Evolutionary conservation across 2,797 vertebrate genomes (phyloP), one percentile per base, ranked within the genome.

Genomic region (Karalla daura): DNA sequence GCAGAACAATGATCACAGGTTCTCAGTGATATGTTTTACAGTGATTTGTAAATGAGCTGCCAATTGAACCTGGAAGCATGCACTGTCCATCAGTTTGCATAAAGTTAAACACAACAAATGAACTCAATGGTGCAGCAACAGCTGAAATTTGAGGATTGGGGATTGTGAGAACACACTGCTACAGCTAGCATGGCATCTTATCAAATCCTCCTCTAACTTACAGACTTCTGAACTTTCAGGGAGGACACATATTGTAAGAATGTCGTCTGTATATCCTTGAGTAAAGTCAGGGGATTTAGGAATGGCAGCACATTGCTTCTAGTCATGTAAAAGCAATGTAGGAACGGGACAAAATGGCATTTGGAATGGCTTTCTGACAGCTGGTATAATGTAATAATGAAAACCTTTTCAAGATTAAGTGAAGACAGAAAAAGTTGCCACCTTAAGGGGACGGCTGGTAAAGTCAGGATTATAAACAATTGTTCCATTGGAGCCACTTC

Each of bases 401-500:
- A 64, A 80, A 78, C 65, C 24, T 47, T 76, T 37, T 77, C 15
- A 5, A n/a, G 35, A 53, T 63, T 56, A 64, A 81, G 49, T 70
- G 46, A 45, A 70, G 78, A 78, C 62, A 78, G 76, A 25, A 80
- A 63, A 81, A 43, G 27, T 20, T 70, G 54, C 39, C 27, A 25
- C 64, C 56, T 80, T 32, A 23, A 15, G 33, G 73, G 44, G 70
- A 78, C 74, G 56, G 75, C 67, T 17, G 49, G 35, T 78, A 63
- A 85, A 80, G 77, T 44, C 23, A 17, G 56, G 51, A 44, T 79
- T 74, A 78, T 79, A 83, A 80, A 77, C 61, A 70, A 66, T 30
- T 35, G 28, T 47, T 67, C 56, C 70, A 53, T 69, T 61, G 61
- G 63, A 70, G 50, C 62, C 53, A 54, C 59, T 67, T 64, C 67